Evolutionary conservation across 2,888 invertebrate genomes (phyloP).

Genomic region (Cerceris rybyensis): DNA sequence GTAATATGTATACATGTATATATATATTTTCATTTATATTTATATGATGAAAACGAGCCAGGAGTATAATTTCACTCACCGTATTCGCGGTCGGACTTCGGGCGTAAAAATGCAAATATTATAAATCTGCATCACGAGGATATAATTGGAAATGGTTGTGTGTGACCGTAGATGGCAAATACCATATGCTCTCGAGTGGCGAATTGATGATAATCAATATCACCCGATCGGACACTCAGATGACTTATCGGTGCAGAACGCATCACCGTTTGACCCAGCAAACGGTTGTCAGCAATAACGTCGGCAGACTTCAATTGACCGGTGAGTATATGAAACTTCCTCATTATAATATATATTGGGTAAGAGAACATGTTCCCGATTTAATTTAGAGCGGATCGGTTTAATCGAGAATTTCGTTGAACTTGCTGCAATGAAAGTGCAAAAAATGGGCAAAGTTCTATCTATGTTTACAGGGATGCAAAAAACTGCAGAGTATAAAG

Average conservation of each 20-base stretch:
- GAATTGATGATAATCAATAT: slow-evolving; percentile 85
- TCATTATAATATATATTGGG: too few species aligned
- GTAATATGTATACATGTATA: too few species aligned
- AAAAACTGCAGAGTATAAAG: too few species aligned
- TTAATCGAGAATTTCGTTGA: neutral
- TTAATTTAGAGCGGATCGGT: neutral
- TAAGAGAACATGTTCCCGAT: neutral
- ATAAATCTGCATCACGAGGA: neutral
- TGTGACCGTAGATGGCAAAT: slow-evolving; percentile 83
- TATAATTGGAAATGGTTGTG: slow-evolving; percentile 8
- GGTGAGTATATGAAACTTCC: slow-evolving; percentile 79
- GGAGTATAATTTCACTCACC: too few species aligned
- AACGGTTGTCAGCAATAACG: slow-evolving; percentile 84
- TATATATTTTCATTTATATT: too few species aligned
- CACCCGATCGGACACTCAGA: slow-evolving; percentile 83
- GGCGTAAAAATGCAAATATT: too few species aligned
- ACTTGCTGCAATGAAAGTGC: neutral
- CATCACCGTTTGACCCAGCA: slow-evolving; percentile 85
- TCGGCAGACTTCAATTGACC: slow-evolving; percentile 84
- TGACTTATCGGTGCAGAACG: slow-evolving; percentile 85
- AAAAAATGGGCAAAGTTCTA: neutral
- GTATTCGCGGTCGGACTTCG: too few species aligned
- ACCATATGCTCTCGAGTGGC: slow-evolving; percentile 85
- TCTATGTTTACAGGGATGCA: too few species aligned
- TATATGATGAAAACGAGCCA: too few species aligned